phyloP scores from a whole-genome alignment of 2,797 vertebrate species.

The Esox lucius region DNA sequence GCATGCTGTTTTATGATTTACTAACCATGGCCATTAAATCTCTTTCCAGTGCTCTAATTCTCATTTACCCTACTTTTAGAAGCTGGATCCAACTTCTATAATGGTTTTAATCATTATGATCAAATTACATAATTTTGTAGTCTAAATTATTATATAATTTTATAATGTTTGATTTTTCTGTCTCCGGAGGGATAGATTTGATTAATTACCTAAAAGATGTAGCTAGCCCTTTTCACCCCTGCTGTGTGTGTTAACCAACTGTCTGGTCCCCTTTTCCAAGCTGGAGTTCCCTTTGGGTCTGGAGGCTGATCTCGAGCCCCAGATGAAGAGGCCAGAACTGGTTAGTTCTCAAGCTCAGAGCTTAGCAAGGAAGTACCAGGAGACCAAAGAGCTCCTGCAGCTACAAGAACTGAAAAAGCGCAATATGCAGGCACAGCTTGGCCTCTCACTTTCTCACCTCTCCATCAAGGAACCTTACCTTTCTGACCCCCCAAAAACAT shows the following conservation, averaged over 20 bases:
- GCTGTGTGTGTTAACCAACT: slow-evolving; percentile 86
- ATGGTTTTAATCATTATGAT: slow-evolving; percentile 54
- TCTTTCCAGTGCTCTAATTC: slow-evolving; percentile 65
- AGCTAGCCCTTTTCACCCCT: slow-evolving; percentile 74
- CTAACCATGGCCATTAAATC: slow-evolving; percentile 71
- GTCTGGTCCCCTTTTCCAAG: slow-evolving; percentile 89
- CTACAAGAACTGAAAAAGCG: slow-evolving; percentile 85
- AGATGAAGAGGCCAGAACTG: slow-evolving; percentile 83
- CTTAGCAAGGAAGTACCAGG: slow-evolving; percentile 86
- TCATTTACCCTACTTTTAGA: slow-evolving; percentile 47
- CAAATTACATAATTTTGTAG: slow-evolving; percentile 37
- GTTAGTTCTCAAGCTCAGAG: slow-evolving; percentile 85
- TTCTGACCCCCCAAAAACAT: slow-evolving; percentile 63
- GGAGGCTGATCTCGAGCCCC: slow-evolving; percentile 79
- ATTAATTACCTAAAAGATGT: slow-evolving; percentile 52
- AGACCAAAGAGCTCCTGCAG: slow-evolving; percentile 86
- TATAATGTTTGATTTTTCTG: slow-evolving; percentile 44
- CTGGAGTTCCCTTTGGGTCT: slow-evolving; percentile 83
- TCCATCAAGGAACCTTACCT: slow-evolving; percentile 71
- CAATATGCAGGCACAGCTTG: slow-evolving; percentile 85
- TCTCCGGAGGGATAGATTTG: slow-evolving; percentile 36
- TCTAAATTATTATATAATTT: slow-evolving; percentile 32
- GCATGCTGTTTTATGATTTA: slow-evolving; percentile 75
- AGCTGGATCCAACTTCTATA: slow-evolving; percentile 34
- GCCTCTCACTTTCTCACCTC: slow-evolving; percentile 77